These are phyloP conservation scores for Manduca sexta DNA, from an alignment of 1,140 invertebrate genomes.

Conservation along the genomic window DNA sequence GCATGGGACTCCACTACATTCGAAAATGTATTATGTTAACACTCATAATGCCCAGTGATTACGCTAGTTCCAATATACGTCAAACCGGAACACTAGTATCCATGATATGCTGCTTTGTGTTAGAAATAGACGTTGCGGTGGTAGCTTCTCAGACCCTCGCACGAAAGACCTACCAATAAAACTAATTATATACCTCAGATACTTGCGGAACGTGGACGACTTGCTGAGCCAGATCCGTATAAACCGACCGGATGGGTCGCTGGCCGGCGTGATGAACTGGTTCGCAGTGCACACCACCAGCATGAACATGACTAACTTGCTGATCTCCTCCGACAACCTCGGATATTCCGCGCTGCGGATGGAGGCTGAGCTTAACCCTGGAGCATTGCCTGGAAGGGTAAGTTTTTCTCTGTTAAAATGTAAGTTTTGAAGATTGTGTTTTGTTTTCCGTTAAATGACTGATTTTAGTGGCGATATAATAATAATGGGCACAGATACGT, in stretches of 20 bases:
- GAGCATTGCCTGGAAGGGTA: constrained; percentile 82
- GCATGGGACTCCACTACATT: too few species aligned
- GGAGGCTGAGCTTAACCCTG: constrained; percentile 83
- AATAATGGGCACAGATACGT: not conserved
- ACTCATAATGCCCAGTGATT: too few species aligned
- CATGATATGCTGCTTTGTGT: too few species aligned
- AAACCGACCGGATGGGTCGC: constrained; percentile 73
- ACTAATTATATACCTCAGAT: constrained; percentile 73
- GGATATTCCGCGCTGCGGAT: constrained; percentile 90
- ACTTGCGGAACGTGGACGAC: constrained; percentile 87
- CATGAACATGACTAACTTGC: constrained; percentile 95
- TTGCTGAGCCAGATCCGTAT: constrained; percentile 87
- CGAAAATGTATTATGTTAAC: too few species aligned
- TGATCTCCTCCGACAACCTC: constrained; percentile 96
- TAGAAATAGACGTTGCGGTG: too few species aligned
- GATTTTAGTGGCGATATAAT: not conserved
- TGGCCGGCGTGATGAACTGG: constrained; percentile 89
- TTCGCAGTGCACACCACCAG: constrained; percentile 94
- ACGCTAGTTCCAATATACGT: too few species aligned
- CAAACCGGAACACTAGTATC: too few species aligned
- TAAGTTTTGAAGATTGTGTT: too few species aligned
- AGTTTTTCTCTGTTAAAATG: constrained; percentile 9
- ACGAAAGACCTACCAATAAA: too few species aligned
- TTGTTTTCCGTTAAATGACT: too few species aligned
- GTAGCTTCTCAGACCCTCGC: too few species aligned